Base-by-base conservation (phyloP, 2,113 vertebrate species). In the Glaucidium brasilianum region DNA sequence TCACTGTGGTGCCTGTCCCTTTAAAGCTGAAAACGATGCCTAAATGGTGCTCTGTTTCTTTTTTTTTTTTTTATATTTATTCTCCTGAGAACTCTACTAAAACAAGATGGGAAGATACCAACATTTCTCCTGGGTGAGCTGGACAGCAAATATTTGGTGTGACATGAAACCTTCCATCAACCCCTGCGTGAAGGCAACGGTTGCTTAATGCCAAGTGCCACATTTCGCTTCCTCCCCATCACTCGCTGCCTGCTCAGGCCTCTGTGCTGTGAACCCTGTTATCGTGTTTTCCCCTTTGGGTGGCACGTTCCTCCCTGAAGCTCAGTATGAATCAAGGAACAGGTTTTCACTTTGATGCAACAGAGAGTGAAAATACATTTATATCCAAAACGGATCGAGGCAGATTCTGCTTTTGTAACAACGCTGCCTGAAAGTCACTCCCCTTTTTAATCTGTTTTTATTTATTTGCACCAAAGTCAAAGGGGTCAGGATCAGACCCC, bases 31-130 rank as follows among this genome's bases (percentile, higher is more conserved):
- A 94, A 94, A 90, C 0, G 14, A 80, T 59, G 90, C 71, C 68
- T 77, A 73, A 94, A 77, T 25, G 80, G 50, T 60, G 67, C 53
- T 94, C 84, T 92, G 16, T 94, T 97, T 95, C 59, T 77, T 86
- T 85, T 32, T 30, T 8, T 94, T 97, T 94, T 55, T 69, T 85
- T 85, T 81, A 11, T 39, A 18, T 94, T 97, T 96, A 53, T 80
- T 90, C 74, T 96, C 84, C 63, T 82, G 86, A 96, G 95, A 80
- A 90, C 45, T 87, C 68, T 13, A 58, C 77, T 82, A 39, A 85
- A 95, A 92, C 71, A 83, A 90, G 91, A 87, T 29, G n/a, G 84
- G 94, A 91, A 92, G 80, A 76, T 91, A 92, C 95, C 92, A 96
- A 69, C 69, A 1, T 87, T 76, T 94, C 92, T 85, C 53, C 75